Evolutionary conservation across 37 sponge, comb jelly and placozoan species (phyloP), one percentile per base, ranked within the genome.

Genomic region (Bolinopsis microptera): DNA sequence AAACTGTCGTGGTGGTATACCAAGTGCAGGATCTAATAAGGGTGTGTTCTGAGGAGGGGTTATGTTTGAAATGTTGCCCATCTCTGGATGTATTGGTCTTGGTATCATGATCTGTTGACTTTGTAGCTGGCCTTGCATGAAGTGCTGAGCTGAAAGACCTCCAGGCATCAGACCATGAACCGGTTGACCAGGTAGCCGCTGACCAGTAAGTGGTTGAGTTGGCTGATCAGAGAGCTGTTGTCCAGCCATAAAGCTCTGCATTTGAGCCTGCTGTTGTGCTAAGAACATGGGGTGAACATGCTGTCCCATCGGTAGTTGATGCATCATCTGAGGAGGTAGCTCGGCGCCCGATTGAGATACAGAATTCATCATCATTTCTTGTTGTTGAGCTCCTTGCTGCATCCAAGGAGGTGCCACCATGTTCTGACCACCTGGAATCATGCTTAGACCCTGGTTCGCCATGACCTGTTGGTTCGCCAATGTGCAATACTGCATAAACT

Each of bases 21-120:
- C 13, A 48, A 18, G 61, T 18, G 61, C 13, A 5, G 61, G 61
- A 13, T 5, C 13, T 13, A 48, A 5, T 13, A 48, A 13, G 5
- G 61, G 61, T 18, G 61, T 13, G 13, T 48, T 48, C 13, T 48
- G 61, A 13, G 61, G 61, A 48, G 61, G 9, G 61, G 61, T 48
- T 5, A 48, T 48, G 61, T 48, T 48, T 5, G 61, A 48, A 48
- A 22, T 70, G 74, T 70, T 70, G 2, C 74, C 74, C 21, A 77
- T 35, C 35, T 77, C 80, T 2, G 80, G 37, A 34, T 77, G 80
- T 16, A 77, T 77, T 31, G 80, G 80, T 35, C 32, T 34, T 33
- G 80, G 80, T 0, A 77, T 32, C 27, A 77, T 77, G 80, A 77
- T 77, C 3, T 28, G 80, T 77, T 77, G 80, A 22, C 26, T 26